Base-by-base conservation (phyloP, 2,797 vertebrate genomes). In the Gambelia wislizenii region DNA sequence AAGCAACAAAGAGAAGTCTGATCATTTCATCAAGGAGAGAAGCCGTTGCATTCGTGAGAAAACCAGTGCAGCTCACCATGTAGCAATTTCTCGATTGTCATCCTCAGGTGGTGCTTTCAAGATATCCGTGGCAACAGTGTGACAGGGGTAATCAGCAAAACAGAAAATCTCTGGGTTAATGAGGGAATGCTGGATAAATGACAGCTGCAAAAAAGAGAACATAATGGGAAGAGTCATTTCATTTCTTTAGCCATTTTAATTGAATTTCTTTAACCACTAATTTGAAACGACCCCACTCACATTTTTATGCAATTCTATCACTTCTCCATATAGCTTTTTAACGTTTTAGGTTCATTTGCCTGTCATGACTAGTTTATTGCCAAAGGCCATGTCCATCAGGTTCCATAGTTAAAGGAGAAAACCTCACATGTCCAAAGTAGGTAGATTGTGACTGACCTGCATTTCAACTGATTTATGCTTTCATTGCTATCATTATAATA, bases 71-170 rank as follows among this genome's bases (percentile, higher is more conserved):
- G 54, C 90, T 94, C 98, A 99, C 99, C 99, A 99, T 87, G 99
- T 99, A 67, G 98, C 99, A 93, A 99, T 99, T 97, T 99, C 99
- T 95, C 99, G 97, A 97, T 99, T 99, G 96, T 99, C 99, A 95
- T 99, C 99, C 95, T 99, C 99, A 36, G 99, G 99, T 90, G 99
- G 99, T 84, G 99, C 99, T 97, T 99, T 99, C 74, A 99, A 97
- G 95, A 99, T 99, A 96, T 99, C 99, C 74, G 98, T 99, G 94
- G 98, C 98, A 94, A 99, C 99, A 69, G 98, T 97, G 96, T 99
- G 99, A 95, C 99, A 99, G 36, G 98, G 98, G 95, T 98, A 99
- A 96, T 99, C 99, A 16, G 99, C 99, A 95, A 99, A 99, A 96
- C 99, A 99, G 95, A 99, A 99, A 92, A 99, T 98, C 67, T 99